Evolutionary conservation across 2,888 invertebrate species (phyloP).

Genomic region (Orthonevra nobilis): DNA sequence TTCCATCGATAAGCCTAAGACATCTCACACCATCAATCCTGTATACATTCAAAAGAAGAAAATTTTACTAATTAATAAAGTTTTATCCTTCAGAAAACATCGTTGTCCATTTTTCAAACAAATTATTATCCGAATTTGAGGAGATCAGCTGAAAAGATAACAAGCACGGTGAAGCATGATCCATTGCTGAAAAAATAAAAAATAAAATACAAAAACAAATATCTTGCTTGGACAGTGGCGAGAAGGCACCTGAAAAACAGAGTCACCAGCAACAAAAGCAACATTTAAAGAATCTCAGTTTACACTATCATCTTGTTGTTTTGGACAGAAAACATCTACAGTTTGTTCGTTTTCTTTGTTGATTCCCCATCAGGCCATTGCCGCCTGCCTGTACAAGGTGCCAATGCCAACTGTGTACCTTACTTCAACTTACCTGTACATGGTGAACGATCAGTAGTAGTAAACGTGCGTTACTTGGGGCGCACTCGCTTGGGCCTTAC

Average conservation of each 20-base stretch:
- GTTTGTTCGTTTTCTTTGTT: conserved; percentile 56
- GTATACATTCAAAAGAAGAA: conserved; percentile 31
- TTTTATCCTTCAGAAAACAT: conserved; percentile 60
- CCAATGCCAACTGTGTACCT: conserved; percentile 59
- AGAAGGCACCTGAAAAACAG: conserved; percentile 16
- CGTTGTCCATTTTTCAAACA: conserved; percentile 67
- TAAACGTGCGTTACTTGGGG: conserved; percentile 58
- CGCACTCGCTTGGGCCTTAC: conserved; percentile 16
- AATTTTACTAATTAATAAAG: conserved; percentile 68
- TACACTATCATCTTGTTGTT: conserved; percentile 68
- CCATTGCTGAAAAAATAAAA: conserved; percentile 50
- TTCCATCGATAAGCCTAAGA: conserved; percentile 50
- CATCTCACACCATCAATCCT: conserved; percentile 44
- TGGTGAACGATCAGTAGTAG: conserved; percentile 33
- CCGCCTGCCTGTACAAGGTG: conserved; percentile 54
- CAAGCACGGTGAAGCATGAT: conserved; percentile 56
- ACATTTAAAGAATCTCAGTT: conserved; percentile 60
- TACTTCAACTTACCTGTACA: conserved; percentile 19
- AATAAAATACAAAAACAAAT: not conserved
- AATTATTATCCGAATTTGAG: conserved; percentile 68
- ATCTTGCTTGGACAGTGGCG: too few species aligned
- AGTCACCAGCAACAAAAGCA: too few species aligned
- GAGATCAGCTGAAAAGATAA: conserved; percentile 54
- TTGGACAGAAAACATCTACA: conserved; percentile 66
- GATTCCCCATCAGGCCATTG: conserved; percentile 40